Evolutionary conservation across 2,888 invertebrate species (phyloP), one percentile per base, ranked within the genome.

Genomic region (Celastrina argiolus): DNA sequence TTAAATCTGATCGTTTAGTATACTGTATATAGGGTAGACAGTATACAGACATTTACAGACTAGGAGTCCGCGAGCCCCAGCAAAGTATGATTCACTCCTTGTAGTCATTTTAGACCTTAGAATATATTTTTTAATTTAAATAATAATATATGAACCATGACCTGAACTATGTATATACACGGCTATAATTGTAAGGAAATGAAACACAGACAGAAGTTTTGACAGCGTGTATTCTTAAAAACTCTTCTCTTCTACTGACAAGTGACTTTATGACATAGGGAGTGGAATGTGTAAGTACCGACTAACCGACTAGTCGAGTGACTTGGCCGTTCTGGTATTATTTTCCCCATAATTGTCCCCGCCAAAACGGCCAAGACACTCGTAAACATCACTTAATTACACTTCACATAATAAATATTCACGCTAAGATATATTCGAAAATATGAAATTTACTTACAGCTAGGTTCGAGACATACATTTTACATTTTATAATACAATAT

Each of bases 221-320:
- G 28, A 65, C 58, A 58, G 56, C 65, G 58, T 65, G 58, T 83
- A 80, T 76, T 74, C 78, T 77, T 74, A 72, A 56, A 77, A 78
- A 80, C 76, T 78, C 74, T 77, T 78, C 74, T 75, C 79, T 77
- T 76, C 78, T 83, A 83, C 80, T 78, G 74, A 79, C 74, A 74
- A 80, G 80, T 77, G 81, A 81, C 77, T 81, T 79, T 74, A 78
- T 71, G 73, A 74, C 69, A 64, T 65, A 71, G 73, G 69, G 77
- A 73, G 75, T 80, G 85, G 85, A 84, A 86, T 85, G 84, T 82
- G 77, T 81, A 81, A 83, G 80, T 82, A 84, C 81, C 73, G 70
- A 72, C 67, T 67, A 66, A 72, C 72, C 18, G 31, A 28, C 28
- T 45, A 12, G 10, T 22, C 6, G 10, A 51, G 12, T 51, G 14